Base-by-base conservation (phyloP, 2,888 invertebrate species). In the Cerastis rubricosa region DNA sequence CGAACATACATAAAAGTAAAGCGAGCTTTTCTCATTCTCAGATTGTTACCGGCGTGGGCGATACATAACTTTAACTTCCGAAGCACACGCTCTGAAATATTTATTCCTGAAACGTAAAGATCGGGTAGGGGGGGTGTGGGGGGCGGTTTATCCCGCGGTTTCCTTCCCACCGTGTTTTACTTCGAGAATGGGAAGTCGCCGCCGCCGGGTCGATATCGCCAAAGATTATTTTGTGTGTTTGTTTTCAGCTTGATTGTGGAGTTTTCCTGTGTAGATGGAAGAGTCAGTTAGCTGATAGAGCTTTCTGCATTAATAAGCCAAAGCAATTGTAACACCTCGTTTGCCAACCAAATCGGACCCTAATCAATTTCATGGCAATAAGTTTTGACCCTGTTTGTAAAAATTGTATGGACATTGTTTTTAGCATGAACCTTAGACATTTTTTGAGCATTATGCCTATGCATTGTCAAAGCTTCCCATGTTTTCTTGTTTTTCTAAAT, bases 91-190 rank as follows among this genome's bases (percentile, higher is more conserved):
- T 96, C 96, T 96, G 96, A 96, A 96, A 96, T 96, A 96, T 96
- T 96, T 96, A 96, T 96, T 96, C 96, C 96, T 96, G 96, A 96
- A 96, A 96, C 96, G 96, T 96, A 96, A 96, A 96, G 96, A 96
- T 96, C 95, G 95, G 95, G 94, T 89, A 93, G 92, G 91, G 93
- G 91, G 87, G 81, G 90, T 80, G 91, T 76, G 91, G 90, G 91
- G 92, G 94, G 93, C 84, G 95, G 96, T 95, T 95, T 96, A 96
- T 96, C 96, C 96, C 96, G 96, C 96, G 96, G 96, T 96, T 96
- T 96, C 96, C 96, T 96, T 95, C 95, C 96, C 96, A 94, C 94
- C 96, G 96, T 96, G 96, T 96, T 96, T 96, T 96, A 96, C 96
- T 96, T 96, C 94, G 96, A 96, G 96, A 95, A 96, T 96, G 96